phyloP scores from a whole-genome alignment of 2,888 invertebrate genomes.

The Agriopis aurantiaria region DNA sequence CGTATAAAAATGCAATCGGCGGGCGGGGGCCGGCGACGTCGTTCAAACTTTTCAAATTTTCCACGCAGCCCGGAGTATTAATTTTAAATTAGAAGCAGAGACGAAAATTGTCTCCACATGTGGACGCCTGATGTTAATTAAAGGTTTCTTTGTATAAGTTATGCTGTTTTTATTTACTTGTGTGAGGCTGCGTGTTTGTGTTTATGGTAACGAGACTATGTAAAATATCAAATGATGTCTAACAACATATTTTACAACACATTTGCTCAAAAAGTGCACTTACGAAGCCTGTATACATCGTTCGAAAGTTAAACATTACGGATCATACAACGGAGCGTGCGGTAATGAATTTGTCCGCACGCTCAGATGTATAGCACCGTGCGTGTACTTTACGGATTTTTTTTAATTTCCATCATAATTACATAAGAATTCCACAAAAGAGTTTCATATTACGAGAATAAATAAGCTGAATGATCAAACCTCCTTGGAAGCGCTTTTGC shows the following conservation, averaged over 20 bases:
- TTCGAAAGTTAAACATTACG: too few relatives aligned
- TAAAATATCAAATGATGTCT: constrained; percentile 42
- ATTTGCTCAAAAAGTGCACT: too few relatives aligned
- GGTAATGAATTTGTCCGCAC: too few relatives aligned
- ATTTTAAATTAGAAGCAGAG: constrained; percentile 79
- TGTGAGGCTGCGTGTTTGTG: not conserved
- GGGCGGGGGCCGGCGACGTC: constrained; percentile 73
- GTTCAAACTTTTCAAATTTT: constrained; percentile 86
- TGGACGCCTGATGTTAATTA: constrained; percentile 70
- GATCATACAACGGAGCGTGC: too few relatives aligned
- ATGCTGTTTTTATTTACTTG: constrained; percentile 23
- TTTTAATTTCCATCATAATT: too few relatives aligned
- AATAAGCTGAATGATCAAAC: too few relatives aligned
- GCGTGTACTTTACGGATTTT: too few relatives aligned
- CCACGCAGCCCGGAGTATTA: constrained; percentile 77
- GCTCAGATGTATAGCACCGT: too few relatives aligned
- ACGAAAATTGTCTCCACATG: constrained; percentile 76
- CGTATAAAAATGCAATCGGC: constrained; percentile 83
- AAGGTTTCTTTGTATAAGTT: constrained; percentile 58
- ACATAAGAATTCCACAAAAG: too few relatives aligned
- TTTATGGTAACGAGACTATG: constrained; percentile 4
- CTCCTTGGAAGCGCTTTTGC: too few relatives aligned
- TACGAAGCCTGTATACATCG: too few relatives aligned
- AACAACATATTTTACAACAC: constrained; percentile 4
- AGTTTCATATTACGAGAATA: too few relatives aligned